Evolutionary conservation across 2,888 invertebrate species (phyloP).

Genomic region (Cyrtodaria siliqua): DNA sequence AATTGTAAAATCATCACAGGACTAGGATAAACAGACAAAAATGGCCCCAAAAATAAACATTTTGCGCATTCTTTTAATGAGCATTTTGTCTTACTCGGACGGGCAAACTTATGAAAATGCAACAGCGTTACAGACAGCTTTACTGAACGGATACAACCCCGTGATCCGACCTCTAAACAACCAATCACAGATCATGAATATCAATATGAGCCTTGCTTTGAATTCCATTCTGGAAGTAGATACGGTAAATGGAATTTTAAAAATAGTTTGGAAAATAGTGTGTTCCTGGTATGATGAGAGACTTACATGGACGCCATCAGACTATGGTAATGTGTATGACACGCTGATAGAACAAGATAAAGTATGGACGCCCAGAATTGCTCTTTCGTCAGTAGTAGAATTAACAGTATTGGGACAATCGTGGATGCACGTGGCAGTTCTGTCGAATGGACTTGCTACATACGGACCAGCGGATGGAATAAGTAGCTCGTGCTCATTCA

Average conservation of each 20-base stretch:
- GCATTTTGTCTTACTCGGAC: too few species aligned
- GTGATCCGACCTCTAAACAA: slow-evolving; percentile 24
- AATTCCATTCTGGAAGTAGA: slow-evolving; percentile 24
- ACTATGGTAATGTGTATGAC: slow-evolving; percentile 18
- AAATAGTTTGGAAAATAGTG: not conserved
- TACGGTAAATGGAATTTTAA: slow-evolving; percentile 22
- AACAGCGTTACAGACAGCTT: slow-evolving; percentile 1
- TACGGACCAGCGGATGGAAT: slow-evolving; percentile 11
- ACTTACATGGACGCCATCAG: slow-evolving; percentile 27
- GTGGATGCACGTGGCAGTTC: slow-evolving; percentile 19
- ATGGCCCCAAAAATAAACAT: too few species aligned
- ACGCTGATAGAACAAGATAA: slow-evolving; percentile 14
- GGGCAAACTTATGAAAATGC: slow-evolving; percentile 26
- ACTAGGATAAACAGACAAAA: too few species aligned
- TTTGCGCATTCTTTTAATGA: too few species aligned
- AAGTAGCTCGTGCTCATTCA: slow-evolving; percentile 27
- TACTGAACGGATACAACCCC: slow-evolving; percentile 21
- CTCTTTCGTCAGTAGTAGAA: slow-evolving; percentile 10
- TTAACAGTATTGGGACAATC: slow-evolving; percentile 5
- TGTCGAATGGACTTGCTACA: slow-evolving; percentile 10
- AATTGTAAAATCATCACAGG: too few species aligned
- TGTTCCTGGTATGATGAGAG: slow-evolving; percentile 31
- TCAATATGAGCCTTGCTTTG: slow-evolving; percentile 11
- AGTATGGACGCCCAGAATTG: slow-evolving; percentile 36
- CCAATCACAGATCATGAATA: slow-evolving; percentile 25